These are phyloP conservation scores for Clupea harengus DNA, from an alignment of 2,113 vertebrate genomes.

Conservation along the genomic window DNA sequence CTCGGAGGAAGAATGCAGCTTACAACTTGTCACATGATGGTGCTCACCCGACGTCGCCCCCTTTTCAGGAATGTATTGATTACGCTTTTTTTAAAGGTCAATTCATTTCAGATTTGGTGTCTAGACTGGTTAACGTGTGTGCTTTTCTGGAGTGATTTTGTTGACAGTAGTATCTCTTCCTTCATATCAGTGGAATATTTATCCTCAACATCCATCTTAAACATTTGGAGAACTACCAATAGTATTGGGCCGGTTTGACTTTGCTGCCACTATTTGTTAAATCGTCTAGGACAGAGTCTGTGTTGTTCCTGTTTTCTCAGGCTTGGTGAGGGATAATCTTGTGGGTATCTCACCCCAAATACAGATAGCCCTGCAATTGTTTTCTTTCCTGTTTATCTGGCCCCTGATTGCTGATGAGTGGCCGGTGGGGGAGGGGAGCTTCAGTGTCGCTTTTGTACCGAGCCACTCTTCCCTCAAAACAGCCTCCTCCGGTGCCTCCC, in stretches of 20 bases:
- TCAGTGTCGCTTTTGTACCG: background rate
- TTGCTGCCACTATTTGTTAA: background rate
- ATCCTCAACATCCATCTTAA: background rate
- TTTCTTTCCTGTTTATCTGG: slow-evolving; percentile 52
- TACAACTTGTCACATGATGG: slow-evolving; percentile 12
- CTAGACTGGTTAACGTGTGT: background rate
- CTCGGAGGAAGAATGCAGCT: slow-evolving; percentile 7
- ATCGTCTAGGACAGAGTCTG: background rate
- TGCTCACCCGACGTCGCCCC: background rate
- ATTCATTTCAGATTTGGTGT: background rate
- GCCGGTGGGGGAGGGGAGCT: background rate
- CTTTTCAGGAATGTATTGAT: slow-evolving; percentile 7
- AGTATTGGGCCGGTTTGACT: background rate
- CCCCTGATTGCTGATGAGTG: slow-evolving; percentile 39
- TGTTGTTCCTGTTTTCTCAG: background rate
- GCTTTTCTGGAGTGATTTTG: background rate
- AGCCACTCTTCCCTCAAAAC: background rate
- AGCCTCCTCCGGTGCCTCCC: background rate
- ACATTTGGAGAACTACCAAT: background rate
- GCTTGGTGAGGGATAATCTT: background rate
- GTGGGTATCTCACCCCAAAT: slow-evolving; percentile 30
- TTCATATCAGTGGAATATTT: background rate
- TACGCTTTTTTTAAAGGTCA: background rate
- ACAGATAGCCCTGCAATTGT: slow-evolving; percentile 31
- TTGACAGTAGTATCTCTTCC: background rate